Evolutionary conservation across 2,113 vertebrate species (phyloP).

Genomic region (Electrona antarctica): DNA sequence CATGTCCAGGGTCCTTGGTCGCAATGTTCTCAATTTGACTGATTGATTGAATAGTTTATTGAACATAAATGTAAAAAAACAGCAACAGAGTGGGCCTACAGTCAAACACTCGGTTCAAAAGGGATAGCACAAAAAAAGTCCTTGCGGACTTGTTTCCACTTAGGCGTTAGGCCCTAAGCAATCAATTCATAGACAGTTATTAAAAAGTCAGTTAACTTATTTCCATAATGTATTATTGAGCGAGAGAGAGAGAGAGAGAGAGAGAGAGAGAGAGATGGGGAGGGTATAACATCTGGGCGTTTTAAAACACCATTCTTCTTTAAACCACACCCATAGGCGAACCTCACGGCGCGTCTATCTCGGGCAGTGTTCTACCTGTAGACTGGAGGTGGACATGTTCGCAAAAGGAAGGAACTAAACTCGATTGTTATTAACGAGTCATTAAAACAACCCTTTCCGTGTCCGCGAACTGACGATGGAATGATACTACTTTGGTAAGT

Average conservation of each 20-base stretch:
- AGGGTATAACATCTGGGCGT: conserved; percentile 29
- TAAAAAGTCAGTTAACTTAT: neutral
- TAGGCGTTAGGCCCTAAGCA: neutral
- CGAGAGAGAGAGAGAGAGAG: neutral
- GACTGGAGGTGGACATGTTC: neutral
- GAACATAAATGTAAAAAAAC: no score
- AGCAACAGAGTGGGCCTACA: no score
- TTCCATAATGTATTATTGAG: neutral
- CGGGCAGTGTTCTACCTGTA: conserved; percentile 50
- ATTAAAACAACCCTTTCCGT: neutral
- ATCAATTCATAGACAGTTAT: neutral
- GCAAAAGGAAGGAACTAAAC: conserved; percentile 18
- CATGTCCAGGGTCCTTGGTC: no score
- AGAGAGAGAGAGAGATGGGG: neutral
- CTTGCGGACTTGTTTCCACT: no score
- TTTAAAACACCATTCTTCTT: neutral
- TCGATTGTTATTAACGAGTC: neutral
- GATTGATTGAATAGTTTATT: no score
- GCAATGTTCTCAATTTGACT: no score
- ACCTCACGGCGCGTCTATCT: conserved; percentile 36
- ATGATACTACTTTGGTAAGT: conserved; percentile 49
- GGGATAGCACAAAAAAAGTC: no score
- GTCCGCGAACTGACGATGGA: conserved; percentile 12
- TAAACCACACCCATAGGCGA: conserved; percentile 63
- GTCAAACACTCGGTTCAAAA: no score